Percentiles rank a stretch among this genome's conserved stretches.
Evolutionary conservation across 2,113 vertebrate genomes (phyloP).

Genomic region (Urocitellus parryii): DNA sequence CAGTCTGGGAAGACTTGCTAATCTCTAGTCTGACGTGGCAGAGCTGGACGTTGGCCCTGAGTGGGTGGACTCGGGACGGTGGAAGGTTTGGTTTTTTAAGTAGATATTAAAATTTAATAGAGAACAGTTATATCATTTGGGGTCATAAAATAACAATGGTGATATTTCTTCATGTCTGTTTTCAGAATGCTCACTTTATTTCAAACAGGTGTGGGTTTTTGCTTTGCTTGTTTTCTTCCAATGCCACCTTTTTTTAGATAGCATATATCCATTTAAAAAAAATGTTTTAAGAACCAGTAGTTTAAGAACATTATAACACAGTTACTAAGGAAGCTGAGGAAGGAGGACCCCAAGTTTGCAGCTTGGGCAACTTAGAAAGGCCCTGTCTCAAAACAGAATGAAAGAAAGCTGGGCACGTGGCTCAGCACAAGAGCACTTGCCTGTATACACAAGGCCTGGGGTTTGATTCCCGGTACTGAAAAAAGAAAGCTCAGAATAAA

Average conservation of each 20-base stretch:
- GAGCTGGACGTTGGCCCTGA: neutral
- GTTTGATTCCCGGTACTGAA: too few relatives aligned
- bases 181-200: neutral
- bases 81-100: neutral
- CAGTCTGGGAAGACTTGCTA: too few relatives aligned
- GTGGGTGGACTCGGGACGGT: neutral
- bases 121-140: neutral
- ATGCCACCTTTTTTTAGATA: neutral
- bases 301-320: too few relatives aligned
- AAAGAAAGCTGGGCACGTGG: too few relatives aligned
- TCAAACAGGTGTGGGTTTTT: neutral
- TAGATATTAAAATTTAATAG: neutral
- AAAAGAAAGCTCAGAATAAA: neutral
- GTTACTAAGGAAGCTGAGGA: too few relatives aligned
- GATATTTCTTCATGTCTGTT: neutral
- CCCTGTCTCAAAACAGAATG: too few relatives aligned
- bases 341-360: too few relatives aligned
- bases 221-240: neutral
- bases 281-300: neutral
- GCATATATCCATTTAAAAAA: neutral
- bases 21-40: neutral
- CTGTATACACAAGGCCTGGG: too few relatives aligned
- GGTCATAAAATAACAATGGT: neutral
- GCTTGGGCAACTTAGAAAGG: too few relatives aligned
- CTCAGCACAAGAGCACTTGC: too few relatives aligned